A percentile compares a stretch with the other conserved stretches of the same genome.
Conservation (phyloP, 2,797 vertebrate genomes). For the Linurgus olivaceus region DNA sequence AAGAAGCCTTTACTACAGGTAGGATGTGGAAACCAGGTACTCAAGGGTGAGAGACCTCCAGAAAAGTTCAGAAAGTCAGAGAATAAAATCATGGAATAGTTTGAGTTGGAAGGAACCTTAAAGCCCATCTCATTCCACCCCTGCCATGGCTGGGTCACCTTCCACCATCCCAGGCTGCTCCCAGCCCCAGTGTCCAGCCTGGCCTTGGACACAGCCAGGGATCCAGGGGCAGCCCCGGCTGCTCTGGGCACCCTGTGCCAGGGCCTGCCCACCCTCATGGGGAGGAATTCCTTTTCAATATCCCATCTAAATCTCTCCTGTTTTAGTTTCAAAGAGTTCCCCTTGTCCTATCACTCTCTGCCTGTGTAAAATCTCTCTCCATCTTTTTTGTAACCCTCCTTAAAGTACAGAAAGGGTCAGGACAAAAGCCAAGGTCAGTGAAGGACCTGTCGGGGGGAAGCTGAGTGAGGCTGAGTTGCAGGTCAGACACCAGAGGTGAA, state of each 20-base stretch:
- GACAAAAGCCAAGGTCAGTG: neutral
- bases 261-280: neutral
- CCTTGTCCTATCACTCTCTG: neutral
- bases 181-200: neutral
- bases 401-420: neutral
- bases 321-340: neutral
- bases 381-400: neutral
- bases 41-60: neutral
- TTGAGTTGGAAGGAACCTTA: neutral
- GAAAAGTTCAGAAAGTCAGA: neutral
- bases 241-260: neutral
- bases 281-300: fast-evolving
- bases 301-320: neutral
- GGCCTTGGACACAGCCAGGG: neutral
- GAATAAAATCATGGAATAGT: neutral
- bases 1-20: neutral
- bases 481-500: neutral
- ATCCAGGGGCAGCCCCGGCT: neutral
- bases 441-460: neutral
- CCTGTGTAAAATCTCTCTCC: neutral
- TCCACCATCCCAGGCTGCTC: fast-evolving
- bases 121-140: fast-evolving
- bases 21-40: neutral
- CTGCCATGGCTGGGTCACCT: neutral
- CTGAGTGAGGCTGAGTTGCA: neutral